phyloP scores from a whole-genome alignment of 92 coral and sea anemone species.

The Epizoanthus stellaris region DNA sequence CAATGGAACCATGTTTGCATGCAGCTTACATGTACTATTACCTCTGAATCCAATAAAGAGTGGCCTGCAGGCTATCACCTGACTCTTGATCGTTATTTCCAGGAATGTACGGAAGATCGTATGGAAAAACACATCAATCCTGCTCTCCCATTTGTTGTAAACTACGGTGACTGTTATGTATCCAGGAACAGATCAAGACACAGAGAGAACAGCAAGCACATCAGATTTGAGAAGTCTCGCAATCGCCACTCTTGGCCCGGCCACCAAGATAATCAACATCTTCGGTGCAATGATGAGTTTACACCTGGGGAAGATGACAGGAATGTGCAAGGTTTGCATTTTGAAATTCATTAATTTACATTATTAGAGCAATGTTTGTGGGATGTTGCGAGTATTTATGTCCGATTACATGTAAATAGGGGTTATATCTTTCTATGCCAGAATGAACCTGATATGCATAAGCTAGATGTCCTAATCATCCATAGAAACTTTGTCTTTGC shows the following conservation, averaged over 20 bases:
- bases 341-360: not conserved
- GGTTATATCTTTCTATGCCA: not conserved
- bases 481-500: too few species aligned
- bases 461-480: too few species aligned
- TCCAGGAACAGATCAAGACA: not conserved
- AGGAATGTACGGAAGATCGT: conserved; percentile 33
- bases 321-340: conserved; percentile 12
- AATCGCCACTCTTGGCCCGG: conserved; percentile 18
- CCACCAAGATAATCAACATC: not conserved
- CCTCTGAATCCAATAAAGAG: not conserved
- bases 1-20: too few species aligned
- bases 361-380: not conserved
- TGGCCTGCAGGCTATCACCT: not conserved
- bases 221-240: conserved; percentile 13
- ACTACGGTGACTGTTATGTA: conserved; percentile 15
- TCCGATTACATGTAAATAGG: not conserved
- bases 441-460: too few species aligned
- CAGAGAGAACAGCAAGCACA: not conserved
- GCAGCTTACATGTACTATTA: too few species aligned
- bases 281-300: not conserved
- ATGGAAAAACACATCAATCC: not conserved
- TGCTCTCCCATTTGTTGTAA: conserved; percentile 15
- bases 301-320: not conserved
- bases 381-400: too few species aligned
- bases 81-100: not conserved